These are phyloP conservation scores for Apodemia arnacis DNA, from an alignment of 2,888 invertebrate genomes.

Conservation along the genomic window DNA sequence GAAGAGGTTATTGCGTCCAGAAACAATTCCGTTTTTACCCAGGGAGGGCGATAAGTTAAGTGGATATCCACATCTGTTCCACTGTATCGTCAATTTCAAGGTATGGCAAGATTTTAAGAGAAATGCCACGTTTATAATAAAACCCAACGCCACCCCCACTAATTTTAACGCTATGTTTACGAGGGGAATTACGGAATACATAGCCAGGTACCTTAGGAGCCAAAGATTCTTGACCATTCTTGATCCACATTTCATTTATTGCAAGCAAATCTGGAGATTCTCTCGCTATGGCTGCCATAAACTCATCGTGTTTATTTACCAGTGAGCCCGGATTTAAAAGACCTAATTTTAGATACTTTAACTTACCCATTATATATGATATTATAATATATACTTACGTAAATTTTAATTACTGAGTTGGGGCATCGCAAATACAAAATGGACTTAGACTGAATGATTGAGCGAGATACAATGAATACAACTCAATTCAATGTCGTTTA, in stretches of 20 bases:
- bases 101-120: too few relatives aligned
- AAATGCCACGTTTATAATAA: too few relatives aligned
- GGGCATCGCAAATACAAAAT: neutral
- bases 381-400: too few relatives aligned
- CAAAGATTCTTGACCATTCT: neutral
- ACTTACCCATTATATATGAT: neutral
- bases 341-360: neutral
- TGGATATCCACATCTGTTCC: too few relatives aligned
- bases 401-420: too few relatives aligned
- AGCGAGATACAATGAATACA: neutral
- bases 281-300: neutral
- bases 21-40: neutral
- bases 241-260: neutral
- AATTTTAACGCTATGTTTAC: too few relatives aligned
- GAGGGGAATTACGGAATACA: neutral
- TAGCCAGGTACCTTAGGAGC: neutral
- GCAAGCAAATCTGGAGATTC: neutral
- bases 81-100: too few relatives aligned
- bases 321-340: constrained; percentile 13
- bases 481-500: constrained; percentile 1
- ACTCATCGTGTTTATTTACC: neutral
- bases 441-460: neutral
- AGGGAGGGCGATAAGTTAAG: too few relatives aligned
- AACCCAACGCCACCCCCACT: too few relatives aligned
- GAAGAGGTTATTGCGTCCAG: neutral